phyloP scores from a whole-genome alignment of 2,888 invertebrate species.

The Sarcophaga rosellei region DNA sequence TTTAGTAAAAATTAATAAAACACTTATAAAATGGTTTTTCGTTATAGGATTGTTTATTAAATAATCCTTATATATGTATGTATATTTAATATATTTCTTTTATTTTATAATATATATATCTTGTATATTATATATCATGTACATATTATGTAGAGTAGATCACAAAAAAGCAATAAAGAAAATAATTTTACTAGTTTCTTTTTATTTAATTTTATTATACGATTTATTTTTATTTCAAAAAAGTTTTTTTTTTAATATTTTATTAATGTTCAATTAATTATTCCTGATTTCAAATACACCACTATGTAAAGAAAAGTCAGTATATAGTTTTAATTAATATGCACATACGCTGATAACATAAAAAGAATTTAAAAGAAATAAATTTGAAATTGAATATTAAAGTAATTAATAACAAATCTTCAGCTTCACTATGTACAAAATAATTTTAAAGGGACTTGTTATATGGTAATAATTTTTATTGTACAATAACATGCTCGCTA shows the following conservation, averaged over 20 bases:
- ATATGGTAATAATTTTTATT: too few relatives aligned
- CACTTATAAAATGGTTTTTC: too few relatives aligned
- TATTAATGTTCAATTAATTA: conserved; percentile 9
- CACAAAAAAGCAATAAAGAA: conserved; percentile 78
- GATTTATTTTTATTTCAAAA: conserved; percentile 48
- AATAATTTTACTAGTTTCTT: conserved; percentile 75
- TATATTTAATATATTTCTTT: conserved; percentile 36
- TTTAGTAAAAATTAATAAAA: too few relatives aligned
- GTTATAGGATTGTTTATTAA: conserved; percentile 72
- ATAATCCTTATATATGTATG: conserved; percentile 40
- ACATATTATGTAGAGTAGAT: conserved; percentile 72
- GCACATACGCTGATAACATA: background rate
- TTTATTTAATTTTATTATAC: conserved; percentile 33
- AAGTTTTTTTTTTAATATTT: conserved; percentile 51
- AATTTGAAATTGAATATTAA: background rate
- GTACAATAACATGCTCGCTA: too few relatives aligned
- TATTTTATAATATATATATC: conserved; percentile 33
- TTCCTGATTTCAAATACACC: conserved; percentile 47
- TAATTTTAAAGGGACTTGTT: too few relatives aligned
- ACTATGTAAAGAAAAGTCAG: conserved; percentile 25
- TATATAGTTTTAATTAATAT: background rate
- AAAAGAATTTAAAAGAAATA: conserved; percentile 6
- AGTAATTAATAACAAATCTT: too few relatives aligned
- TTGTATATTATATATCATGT: conserved; percentile 59
- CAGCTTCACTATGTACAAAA: too few relatives aligned